Base-by-base conservation (phyloP, 2,888 invertebrate species). In the Caenorhabditis plicata region DNA sequence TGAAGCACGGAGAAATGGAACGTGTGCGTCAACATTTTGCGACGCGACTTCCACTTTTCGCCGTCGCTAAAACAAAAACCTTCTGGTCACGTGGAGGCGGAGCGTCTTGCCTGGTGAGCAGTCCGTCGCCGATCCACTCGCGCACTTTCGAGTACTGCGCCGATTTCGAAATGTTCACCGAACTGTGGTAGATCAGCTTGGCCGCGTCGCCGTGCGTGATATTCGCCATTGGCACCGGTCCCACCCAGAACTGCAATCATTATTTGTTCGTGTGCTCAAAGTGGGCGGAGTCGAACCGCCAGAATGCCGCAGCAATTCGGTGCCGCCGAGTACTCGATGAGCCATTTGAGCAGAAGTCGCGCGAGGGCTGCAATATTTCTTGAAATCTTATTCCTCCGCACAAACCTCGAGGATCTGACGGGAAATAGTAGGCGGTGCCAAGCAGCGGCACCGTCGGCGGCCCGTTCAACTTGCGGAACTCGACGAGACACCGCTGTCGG, bases 1-100 rank as follows among this genome's bases (percentile, higher is more conserved):
- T 83, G 74, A 35, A 85, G 76, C 40, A 85, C 83, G 36, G 81
- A 80, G 70, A 84, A 85, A 69, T 85, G 85, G 64, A 85, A 85
- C 2, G 85, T 81, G 17, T 85, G 84, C 1, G 85, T 85, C 38
- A 85, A 72, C 70, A 85, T 73, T 64, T 82, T 82, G 19, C 85
- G 71, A 31, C 84, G 74, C 0, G 64, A 58, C 19, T 78, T 79
- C 85, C 85, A 85, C 73, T 84, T 84, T 4, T 72, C 68, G 5
- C 83, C 83, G 26, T 81, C 81, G 70, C 84, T 83, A 52, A 25
- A 75, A 48, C 8, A 29, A 11, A 1, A 22, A n/a, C 8, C n/a
- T 11, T 3, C 36, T 33, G n/a, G n/a, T n/a, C n/a, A n/a, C n/a
- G n/a, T n/a, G n/a, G n/a, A n/a, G n/a, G n/a, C n/a, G n/a, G n/a